A percentile compares a stretch with the other conserved stretches of the same genome.
Evolutionary conservation across 2,797 vertebrate species (phyloP).

Genomic region (Novumbra hubbsi): DNA sequence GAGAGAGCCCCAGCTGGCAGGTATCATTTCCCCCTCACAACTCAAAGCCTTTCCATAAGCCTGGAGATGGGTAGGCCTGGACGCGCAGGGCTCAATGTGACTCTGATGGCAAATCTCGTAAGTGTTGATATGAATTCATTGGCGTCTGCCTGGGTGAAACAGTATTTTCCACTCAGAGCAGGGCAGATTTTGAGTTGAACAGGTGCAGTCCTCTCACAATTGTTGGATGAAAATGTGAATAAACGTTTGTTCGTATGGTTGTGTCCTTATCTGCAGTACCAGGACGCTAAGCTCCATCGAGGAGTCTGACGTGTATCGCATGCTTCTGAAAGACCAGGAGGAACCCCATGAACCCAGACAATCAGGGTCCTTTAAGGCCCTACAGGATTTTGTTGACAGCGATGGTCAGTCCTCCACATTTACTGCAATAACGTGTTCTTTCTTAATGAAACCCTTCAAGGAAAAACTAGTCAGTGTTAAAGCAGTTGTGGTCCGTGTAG

Average conservation of each 20-base stretch:
- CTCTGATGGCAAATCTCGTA: conserved; percentile 5
- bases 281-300: conserved; percentile 71
- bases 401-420: conserved; percentile 77
- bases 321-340: conserved; percentile 83
- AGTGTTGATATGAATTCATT: conserved; percentile 6
- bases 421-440: background rate
- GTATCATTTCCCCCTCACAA: conserved; percentile 73
- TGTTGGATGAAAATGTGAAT: conserved; percentile 37
- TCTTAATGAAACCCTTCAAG: background rate
- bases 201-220: background rate
- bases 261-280: conserved; percentile 70
- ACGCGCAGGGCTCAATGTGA: conserved; percentile 10
- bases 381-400: conserved; percentile 89
- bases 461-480: background rate
- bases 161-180: background rate
- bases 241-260: conserved; percentile 42
- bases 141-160: conserved; percentile 1
- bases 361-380: conserved; percentile 93
- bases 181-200: background rate
- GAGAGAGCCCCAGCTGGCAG: conserved; percentile 72
- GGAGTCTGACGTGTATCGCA: conserved; percentile 91
- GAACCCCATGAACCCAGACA: conserved; percentile 85
- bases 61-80: background rate
- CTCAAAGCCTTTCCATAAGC: conserved; percentile 63
- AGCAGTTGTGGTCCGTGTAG: background rate